A percentile compares a stretch with the other conserved stretches of the same genome.
Evolutionary conservation across 2,797 vertebrate genomes (phyloP).

Genomic region (Naso thynnoides): DNA sequence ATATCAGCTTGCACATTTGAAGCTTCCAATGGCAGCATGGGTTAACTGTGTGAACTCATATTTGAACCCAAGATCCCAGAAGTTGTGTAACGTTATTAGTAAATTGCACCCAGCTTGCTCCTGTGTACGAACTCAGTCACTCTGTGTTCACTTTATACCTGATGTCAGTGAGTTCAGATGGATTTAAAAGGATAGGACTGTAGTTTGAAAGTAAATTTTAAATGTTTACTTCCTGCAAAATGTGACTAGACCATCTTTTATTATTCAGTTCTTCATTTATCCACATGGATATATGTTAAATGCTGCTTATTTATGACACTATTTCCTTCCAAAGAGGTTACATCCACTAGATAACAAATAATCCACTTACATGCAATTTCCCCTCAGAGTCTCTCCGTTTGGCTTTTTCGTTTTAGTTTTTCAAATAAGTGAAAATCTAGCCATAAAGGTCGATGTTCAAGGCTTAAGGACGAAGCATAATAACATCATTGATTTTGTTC

Average conservation of each 20-base stretch:
- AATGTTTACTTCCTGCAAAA: background rate
- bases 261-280: no score
- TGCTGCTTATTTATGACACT: no score
- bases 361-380: no score
- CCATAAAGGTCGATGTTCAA: no score
- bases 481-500: constrained; percentile 12
- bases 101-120: constrained; percentile 35
- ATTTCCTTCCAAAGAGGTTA: no score
- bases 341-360: no score
- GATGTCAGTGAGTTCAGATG: background rate
- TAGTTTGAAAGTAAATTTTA: background rate
- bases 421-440: no score
- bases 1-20: constrained; percentile 41
- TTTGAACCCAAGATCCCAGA: constrained; percentile 34
- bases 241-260: no score
- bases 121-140: constrained; percentile 22
- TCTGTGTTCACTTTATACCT: constrained; percentile 15
- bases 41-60: constrained; percentile 32
- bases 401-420: no score
- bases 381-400: no score
- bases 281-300: no score
- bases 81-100: constrained; percentile 37
- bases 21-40: constrained; percentile 8
- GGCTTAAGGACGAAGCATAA: background rate
- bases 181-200: background rate